Base-by-base conservation (phyloP, 1,140 invertebrate genomes). In the Gryllus bimaculatus region DNA sequence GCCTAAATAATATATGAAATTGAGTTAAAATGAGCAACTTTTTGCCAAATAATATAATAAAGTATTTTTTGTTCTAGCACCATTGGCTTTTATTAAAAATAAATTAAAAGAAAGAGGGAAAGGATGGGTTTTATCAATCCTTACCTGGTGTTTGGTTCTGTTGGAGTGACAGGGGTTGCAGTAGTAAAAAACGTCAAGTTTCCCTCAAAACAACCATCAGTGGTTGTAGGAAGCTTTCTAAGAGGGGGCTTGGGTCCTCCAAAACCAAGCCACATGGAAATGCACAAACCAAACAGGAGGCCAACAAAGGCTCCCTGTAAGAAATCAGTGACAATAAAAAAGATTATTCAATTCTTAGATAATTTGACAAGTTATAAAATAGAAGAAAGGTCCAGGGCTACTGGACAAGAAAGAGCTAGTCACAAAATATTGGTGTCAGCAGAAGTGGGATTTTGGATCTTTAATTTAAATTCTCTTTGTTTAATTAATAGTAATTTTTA, bases 211-310 rank as follows among this genome's bases (percentile, higher is more conserved):
- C 85, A 86, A 8, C 82, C 83, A 39, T 83, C 82, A 26, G 81
- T 88, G 10, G 87, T 89, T 18, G 91, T 84, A 0, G 91, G 88
- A 78, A 95, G 85, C n/a, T 85, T 86, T 0, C 84, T 82, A 8
- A 88, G 80, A 0, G 86, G 83, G 0, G 94, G 93, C 81, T 92
- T 92, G 0, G 94, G 92, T 49, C 90, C 89, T 0, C 95, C 95
- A 84, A 97, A 95, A 77, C 93, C 95, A 79, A 96, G 93, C 94
- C 93, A 96, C 18, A 96, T 88, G 18, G 91, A 91, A 78, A 96
- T 85, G 0, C 86, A 84, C 75, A 98, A 85, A 8, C 93, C 91
- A 13, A 84, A 82, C 4, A 92, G 18, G 10, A 94, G 85, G 0
- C 91, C 94, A 10, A 85, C 83, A 20, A 94, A 86, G 0, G 91